phyloP scores from a whole-genome alignment of 2,797 vertebrate genomes.

The Microctenopoma lineatum region DNA sequence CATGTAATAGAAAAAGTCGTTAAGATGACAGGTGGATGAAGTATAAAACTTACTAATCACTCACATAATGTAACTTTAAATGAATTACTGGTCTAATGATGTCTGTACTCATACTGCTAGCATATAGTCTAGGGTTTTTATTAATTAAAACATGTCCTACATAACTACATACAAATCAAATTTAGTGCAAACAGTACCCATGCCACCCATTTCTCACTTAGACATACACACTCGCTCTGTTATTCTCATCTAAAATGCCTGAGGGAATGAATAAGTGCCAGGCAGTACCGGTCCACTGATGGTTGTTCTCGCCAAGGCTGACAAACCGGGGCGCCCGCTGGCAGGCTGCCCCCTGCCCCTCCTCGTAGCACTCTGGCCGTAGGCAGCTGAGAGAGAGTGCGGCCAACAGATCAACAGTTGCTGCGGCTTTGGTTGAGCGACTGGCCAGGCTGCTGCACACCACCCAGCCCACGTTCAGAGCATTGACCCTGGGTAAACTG shows the following conservation, averaged over 20 bases:
- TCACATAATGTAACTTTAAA: neutral
- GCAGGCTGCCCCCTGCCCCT: constrained; percentile 47
- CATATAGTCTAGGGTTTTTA: neutral
- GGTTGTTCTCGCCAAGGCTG: constrained; percentile 60
- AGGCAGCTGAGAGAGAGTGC: constrained; percentile 72
- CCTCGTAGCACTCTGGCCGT: constrained; percentile 28
- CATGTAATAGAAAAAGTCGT: too few species aligned
- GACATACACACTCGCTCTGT: constrained; percentile 29
- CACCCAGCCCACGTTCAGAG: constrained; percentile 56
- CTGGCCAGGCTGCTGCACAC: constrained; percentile 69
- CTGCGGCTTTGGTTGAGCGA: constrained; percentile 68
- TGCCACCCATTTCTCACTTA: constrained; percentile 10
- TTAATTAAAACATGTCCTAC: constrained; percentile 9
- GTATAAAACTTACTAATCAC: too few species aligned
- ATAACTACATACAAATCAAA: constrained; percentile 2
- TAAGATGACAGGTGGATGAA: too few species aligned
- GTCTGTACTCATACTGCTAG: neutral
- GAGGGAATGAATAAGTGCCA: constrained; percentile 66
- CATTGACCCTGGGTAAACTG: constrained; percentile 80
- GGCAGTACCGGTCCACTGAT: constrained; percentile 69
- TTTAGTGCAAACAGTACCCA: constrained; percentile 17
- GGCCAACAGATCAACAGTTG: constrained; percentile 77
- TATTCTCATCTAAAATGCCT: constrained; percentile 56
- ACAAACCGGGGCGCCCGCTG: constrained; percentile 67
- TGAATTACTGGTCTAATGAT: neutral